Percentiles rank a stretch among this genome's conserved stretches.
phyloP scores from a whole-genome alignment of 2,113 vertebrate species.

The Apistogramma diplotaenia region DNA sequence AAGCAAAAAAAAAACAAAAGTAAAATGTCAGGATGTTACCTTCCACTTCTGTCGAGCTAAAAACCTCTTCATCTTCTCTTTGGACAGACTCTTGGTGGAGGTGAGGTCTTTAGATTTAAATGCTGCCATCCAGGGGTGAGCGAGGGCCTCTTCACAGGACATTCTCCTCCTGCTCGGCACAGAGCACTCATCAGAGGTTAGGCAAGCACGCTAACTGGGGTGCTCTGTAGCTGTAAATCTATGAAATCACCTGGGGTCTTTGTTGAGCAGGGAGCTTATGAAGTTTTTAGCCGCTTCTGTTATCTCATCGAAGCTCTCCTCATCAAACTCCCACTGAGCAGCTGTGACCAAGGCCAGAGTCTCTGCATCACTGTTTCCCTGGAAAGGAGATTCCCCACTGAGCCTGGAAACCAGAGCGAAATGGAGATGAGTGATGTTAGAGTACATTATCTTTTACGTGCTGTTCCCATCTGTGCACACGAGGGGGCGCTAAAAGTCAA shows the following conservation, averaged over 20 bases:
- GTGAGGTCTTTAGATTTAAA: constrained; percentile 51
- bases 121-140: constrained; percentile 82
- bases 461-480: constrained; percentile 4
- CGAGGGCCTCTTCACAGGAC: constrained; percentile 73
- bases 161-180: constrained; percentile 73
- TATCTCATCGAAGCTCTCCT: constrained; percentile 83
- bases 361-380: constrained; percentile 81
- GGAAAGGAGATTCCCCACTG: constrained; percentile 88
- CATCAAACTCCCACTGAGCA: constrained; percentile 83
- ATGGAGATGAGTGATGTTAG: neutral
- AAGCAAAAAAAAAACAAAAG: neutral
- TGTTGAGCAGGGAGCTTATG: constrained; percentile 82
- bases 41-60: constrained; percentile 86
- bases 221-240: neutral
- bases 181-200: neutral
- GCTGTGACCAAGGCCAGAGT: constrained; percentile 82
- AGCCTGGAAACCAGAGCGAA: constrained; percentile 64
- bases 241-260: constrained; percentile 74
- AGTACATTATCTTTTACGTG: neutral
- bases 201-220: neutral
- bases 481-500: constrained; percentile 24
- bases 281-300: constrained; percentile 83
- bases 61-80: constrained; percentile 85
- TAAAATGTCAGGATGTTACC: constrained; percentile 59
- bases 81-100: constrained; percentile 75